Conservation (phyloP, 2,113 vertebrate species). For the Antidorcas marsupialis region DNA sequence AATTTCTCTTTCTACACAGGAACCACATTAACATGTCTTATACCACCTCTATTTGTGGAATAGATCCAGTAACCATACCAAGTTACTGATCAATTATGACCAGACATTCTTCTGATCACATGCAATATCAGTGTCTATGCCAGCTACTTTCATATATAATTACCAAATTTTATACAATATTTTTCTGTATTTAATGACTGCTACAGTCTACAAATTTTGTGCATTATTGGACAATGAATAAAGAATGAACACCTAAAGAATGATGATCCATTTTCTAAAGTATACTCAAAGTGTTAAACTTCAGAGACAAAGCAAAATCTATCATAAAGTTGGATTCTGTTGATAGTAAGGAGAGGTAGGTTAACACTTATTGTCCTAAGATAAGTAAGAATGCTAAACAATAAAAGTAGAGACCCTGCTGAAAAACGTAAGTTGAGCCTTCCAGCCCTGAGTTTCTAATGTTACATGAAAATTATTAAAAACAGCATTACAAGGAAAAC, state of each 20-base stretch:
- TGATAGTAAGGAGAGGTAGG: slow-evolving; percentile 47
- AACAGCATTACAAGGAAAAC: neutral
- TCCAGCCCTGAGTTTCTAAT: slow-evolving; percentile 54
- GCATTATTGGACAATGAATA: neutral
- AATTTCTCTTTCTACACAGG: neutral
- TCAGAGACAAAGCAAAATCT: slow-evolving; percentile 48
- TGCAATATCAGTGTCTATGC: neutral
- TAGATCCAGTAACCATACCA: neutral
- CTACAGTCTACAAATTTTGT: neutral
- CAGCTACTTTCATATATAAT: neutral
- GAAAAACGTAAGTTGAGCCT: neutral
- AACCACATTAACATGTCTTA: neutral
- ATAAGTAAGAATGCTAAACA: slow-evolving; percentile 24
- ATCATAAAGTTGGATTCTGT: slow-evolving; percentile 14
- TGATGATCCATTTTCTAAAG: slow-evolving; percentile 16
- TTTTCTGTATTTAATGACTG: slow-evolving; percentile 33
- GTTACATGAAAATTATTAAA: neutral
- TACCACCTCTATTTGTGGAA: neutral
- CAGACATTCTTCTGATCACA: neutral
- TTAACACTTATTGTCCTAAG: slow-evolving; percentile 48
- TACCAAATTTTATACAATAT: neutral
- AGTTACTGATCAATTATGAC: neutral
- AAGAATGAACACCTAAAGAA: neutral
- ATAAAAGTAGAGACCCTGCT: slow-evolving; percentile 12
- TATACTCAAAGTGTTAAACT: slow-evolving; percentile 36